phyloP scores from a whole-genome alignment of 1,140 invertebrate species.

The Pectinophora gossypiella region DNA sequence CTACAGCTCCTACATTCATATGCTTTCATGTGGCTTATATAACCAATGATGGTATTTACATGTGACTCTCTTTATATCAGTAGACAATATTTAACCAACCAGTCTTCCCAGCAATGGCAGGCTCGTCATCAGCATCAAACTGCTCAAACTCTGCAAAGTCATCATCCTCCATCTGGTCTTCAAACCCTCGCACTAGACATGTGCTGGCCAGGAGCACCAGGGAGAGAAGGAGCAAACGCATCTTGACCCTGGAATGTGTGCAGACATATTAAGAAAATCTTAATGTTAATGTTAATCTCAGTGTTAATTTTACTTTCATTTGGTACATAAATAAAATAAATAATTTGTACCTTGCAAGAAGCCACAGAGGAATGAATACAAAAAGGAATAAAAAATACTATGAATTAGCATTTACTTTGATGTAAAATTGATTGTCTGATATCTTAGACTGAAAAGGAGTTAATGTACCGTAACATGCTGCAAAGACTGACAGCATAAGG shows the following conservation, averaged over 20 bases:
- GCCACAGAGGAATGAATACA: neutral
- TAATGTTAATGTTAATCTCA: neutral
- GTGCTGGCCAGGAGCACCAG: neutral
- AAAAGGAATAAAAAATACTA: neutral
- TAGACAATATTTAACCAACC: no score
- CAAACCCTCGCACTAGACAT: neutral
- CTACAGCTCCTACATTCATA: no score
- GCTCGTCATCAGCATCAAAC: constrained; percentile 84
- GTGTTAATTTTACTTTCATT: neutral
- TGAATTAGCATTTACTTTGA: no score
- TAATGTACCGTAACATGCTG: no score
- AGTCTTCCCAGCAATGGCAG: constrained; percentile 28
- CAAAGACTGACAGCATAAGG: no score
- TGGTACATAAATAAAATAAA: neutral
- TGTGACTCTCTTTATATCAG: no score
- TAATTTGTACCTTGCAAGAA: neutral
- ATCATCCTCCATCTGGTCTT: constrained; percentile 82
- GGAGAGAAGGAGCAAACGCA: neutral
- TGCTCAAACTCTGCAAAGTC: constrained; percentile 99
- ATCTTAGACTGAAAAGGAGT: no score
- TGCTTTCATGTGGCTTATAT: no score
- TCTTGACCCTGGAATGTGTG: neutral
- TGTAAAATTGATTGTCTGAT: no score
- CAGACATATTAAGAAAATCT: neutral
- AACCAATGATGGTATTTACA: no score